These are phyloP conservation scores for Cantharis lateralis DNA, from an alignment of 2,888 invertebrate genomes.

Conservation along the genomic window DNA sequence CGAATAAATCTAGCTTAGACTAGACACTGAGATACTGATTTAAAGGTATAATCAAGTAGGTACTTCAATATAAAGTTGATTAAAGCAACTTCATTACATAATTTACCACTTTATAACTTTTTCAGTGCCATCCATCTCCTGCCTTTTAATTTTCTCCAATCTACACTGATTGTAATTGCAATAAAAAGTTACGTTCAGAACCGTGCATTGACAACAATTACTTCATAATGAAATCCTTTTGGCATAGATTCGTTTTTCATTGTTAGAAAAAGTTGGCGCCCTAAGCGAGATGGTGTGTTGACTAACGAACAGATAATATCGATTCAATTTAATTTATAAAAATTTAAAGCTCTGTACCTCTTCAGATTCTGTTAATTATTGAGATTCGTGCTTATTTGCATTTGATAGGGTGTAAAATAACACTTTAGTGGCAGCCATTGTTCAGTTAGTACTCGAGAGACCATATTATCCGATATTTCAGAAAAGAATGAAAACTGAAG, in stretches of 20 bases:
- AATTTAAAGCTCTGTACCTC: background rate
- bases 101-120: background rate
- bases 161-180: background rate
- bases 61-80: background rate
- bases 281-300: background rate
- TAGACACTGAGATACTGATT: background rate
- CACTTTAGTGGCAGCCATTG: background rate
- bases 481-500: background rate
- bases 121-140: background rate
- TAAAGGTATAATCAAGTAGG: background rate
- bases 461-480: background rate
- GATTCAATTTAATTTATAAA: background rate
- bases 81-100: background rate
- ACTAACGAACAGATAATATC: background rate
- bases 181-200: background rate
- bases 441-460: background rate
- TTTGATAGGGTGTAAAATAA: background rate
- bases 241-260: background rate
- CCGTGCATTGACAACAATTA: background rate
- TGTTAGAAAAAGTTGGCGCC: background rate
- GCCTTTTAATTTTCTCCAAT: background rate
- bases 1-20: constrained; percentile 8
- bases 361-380: background rate
- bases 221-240: background rate
- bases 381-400: background rate